Evolutionary conservation across 2,888 invertebrate species (phyloP).

Genomic region (Venustoraphidia nigricollis): DNA sequence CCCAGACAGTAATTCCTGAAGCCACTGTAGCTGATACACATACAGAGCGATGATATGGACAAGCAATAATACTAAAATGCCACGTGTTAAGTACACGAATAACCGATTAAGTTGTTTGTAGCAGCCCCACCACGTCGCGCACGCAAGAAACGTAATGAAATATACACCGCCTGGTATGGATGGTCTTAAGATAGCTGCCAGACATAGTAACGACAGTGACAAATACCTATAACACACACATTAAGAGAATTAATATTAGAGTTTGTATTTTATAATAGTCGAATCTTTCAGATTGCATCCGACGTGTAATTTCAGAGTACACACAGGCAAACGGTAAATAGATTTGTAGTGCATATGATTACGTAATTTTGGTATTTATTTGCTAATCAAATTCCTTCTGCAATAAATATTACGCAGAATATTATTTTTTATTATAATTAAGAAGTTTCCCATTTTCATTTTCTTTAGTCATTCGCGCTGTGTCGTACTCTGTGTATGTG

Average conservation of each 20-base stretch:
- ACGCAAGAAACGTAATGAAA: constrained; percentile 68
- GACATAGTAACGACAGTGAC: constrained; percentile 47
- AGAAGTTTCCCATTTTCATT: too few species aligned
- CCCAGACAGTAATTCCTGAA: constrained; percentile 53
- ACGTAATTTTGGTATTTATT: too few species aligned
- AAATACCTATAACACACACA: constrained; percentile 37
- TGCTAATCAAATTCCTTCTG: too few species aligned
- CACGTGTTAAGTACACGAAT: constrained; percentile 59
- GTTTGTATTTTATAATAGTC: not conserved
- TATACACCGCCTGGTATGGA: constrained; percentile 74
- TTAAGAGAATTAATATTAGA: not conserved
- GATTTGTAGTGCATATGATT: too few species aligned
- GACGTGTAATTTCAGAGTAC: too few species aligned
- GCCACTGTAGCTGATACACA: constrained; percentile 73
- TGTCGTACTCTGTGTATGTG: too few species aligned
- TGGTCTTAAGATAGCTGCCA: constrained; percentile 64
- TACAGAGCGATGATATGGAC: constrained; percentile 58
- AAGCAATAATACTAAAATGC: constrained; percentile 58
- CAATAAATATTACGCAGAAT: too few species aligned
- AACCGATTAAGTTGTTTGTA: constrained; percentile 57
- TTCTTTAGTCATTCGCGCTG: too few species aligned
- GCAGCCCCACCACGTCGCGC: constrained; percentile 78
- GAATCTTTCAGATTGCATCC: too few species aligned
- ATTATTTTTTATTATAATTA: too few species aligned
- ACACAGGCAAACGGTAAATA: too few species aligned